A percentile compares a stretch with the other conserved stretches of the same genome.
Evolutionary conservation across 1,140 invertebrate species (phyloP).

Genomic region (Homarus americanus): DNA sequence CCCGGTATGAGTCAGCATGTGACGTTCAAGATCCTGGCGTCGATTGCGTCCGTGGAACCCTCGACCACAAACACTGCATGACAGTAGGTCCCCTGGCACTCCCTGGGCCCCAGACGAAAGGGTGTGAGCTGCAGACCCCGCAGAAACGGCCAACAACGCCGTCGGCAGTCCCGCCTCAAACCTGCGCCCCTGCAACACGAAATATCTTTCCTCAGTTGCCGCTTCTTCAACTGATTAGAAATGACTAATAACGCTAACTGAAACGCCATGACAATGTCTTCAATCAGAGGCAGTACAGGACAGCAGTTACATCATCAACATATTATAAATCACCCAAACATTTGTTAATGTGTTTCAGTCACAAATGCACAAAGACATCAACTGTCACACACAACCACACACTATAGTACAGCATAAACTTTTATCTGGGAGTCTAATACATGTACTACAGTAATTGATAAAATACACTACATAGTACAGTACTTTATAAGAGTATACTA

Average conservation of each 20-base stretch:
- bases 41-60: slow-evolving; percentile 87
- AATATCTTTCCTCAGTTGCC: slow-evolving; percentile 59
- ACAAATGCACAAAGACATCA: neutral
- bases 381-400: neutral
- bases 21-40: slow-evolving; percentile 83
- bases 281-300: neutral
- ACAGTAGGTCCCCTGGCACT: slow-evolving; percentile 27
- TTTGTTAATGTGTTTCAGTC: neutral
- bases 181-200: slow-evolving; percentile 66
- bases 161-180: slow-evolving; percentile 47
- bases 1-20: slow-evolving; percentile 80
- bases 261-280: neutral
- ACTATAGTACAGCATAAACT: neutral
- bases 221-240: slow-evolving; percentile 2
- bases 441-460: neutral
- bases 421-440: neutral
- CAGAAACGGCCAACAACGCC: slow-evolving; percentile 12
- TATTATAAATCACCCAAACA: neutral
- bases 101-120: neutral
- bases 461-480: no score
- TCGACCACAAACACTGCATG: slow-evolving; percentile 81
- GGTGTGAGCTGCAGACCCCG: slow-evolving; percentile 9
- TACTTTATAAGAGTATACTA: no score
- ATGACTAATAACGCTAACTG: neutral
- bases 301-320: neutral